Percentiles rank a stretch among this genome's conserved stretches.
Conservation (phyloP, 2,888 invertebrate species). For the Idaea dimidiata region DNA sequence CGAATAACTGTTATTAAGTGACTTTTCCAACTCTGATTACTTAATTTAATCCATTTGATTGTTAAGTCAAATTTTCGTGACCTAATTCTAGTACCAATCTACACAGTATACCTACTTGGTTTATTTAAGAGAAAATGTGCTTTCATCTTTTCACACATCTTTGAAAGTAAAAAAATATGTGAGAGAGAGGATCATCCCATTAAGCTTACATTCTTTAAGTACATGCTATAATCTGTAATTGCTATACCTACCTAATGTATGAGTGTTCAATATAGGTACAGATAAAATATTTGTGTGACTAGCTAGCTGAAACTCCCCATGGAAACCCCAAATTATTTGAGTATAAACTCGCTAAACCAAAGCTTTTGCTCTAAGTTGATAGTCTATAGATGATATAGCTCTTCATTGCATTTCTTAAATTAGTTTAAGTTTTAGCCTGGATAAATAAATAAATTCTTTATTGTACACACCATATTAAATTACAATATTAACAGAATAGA, state of each 20-base stretch:
- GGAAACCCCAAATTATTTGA: not conserved
- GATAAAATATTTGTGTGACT: not conserved
- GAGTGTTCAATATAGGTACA: no score
- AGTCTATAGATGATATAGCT: no score
- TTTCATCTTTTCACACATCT: not conserved
- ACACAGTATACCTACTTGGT: not conserved
- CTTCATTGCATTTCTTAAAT: no score
- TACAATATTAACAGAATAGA: no score
- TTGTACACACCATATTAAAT: no score
- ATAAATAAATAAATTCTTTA: no score
- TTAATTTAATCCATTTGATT: constrained; percentile 41
- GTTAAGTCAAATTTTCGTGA: constrained; percentile 11
- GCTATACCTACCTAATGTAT: no score
- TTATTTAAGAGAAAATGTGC: not conserved
- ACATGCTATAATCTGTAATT: no score
- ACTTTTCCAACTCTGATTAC: constrained; percentile 58
- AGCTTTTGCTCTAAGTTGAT: no score
- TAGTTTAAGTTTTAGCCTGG: no score
- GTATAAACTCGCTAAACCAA: no score
- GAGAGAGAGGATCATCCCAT: not conserved
- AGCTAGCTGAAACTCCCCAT: not conserved
- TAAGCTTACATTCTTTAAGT: no score
- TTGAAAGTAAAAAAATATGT: not conserved
- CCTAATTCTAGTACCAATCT: constrained; percentile 5
- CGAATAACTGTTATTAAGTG: constrained; percentile 64